Conservation (phyloP, 2,113 vertebrate genomes). For the Rafetus swinhoei region DNA sequence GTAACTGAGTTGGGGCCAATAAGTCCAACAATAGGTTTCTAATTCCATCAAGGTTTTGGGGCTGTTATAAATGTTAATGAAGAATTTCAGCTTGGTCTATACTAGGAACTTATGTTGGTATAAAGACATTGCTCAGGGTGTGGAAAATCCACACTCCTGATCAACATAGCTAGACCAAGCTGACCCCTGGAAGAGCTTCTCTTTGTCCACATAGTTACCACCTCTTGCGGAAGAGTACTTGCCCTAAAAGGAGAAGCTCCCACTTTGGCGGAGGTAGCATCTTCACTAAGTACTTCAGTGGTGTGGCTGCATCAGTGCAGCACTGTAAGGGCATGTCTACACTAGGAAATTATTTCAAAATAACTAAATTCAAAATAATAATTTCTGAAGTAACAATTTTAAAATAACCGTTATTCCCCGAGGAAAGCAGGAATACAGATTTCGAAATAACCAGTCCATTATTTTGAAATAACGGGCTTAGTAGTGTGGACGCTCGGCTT, state of each 20-base stretch:
- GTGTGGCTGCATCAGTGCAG: neutral
- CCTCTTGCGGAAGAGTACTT: neutral
- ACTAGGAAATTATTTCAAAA: no score
- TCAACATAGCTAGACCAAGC: accelerated
- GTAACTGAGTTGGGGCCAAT: neutral
- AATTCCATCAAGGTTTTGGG: neutral
- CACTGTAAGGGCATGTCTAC: neutral
- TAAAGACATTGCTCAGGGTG: neutral
- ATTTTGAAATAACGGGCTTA: no score
- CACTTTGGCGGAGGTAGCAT: neutral
- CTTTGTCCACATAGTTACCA: neutral
- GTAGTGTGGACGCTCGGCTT: no score
- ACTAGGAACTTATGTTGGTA: neutral
- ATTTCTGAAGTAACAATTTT: no score
- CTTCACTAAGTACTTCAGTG: neutral
- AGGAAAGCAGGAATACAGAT: no score
- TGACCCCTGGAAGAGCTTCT: neutral
- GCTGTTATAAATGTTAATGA: neutral
- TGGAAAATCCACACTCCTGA: no score
- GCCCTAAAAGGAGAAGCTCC: neutral
- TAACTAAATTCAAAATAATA: no score
- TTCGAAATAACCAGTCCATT: no score
- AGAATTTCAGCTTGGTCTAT: neutral
- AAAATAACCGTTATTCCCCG: no score
- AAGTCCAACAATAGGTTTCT: neutral